Base-by-base conservation (phyloP, 2,113 vertebrate species). In the Elgaria multicarinata region DNA sequence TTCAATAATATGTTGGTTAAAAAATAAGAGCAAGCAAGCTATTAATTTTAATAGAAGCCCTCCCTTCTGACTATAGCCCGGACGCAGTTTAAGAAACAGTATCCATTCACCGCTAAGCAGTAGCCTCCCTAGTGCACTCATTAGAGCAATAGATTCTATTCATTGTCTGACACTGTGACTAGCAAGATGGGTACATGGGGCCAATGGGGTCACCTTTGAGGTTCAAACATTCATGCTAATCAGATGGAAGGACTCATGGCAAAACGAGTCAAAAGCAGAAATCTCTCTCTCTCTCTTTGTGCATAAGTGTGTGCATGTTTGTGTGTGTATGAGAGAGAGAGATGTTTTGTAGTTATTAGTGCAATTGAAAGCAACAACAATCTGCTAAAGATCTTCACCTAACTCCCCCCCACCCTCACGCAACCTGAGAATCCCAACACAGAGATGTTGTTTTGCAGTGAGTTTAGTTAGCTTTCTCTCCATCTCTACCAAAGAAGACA, bases 41-140 rank as follows among this genome's bases (percentile, higher is more conserved):
- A 93, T 97, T 96, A 95, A 97, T 97, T 96, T 97, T 96, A 93
- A 90, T 93, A 87, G 93, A 92, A 96, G 13, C 5, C 33, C 62
- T 96, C 85, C 88, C 90, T 96, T 91, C 90, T 96, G 87, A 92
- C 87, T 90, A 10, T 3, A 90, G 86, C 62, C 36, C 66, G 85
- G 91, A 91, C 89, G 86, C 82, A 1, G 0, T 91, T 95, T 94
- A 90, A 87, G 90, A 96, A 95, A 83, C 85, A 44, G 6, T 91
- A 89, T 90, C 84, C 69, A 83, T 91, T 92, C 92, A 92, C 86
- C 0, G 1, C 66, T 94, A 90, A 92, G 64, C 28, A 88, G 55
- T 53, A 62, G 28, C 88, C 55, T 94, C 91, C 87, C 92, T 93
- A 14, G 90, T 94, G 89, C 87, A 90, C 84, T 95, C 91, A 92